Conservation (phyloP, 2,888 invertebrate genomes). For the Drosophila trichaetosa region DNA sequence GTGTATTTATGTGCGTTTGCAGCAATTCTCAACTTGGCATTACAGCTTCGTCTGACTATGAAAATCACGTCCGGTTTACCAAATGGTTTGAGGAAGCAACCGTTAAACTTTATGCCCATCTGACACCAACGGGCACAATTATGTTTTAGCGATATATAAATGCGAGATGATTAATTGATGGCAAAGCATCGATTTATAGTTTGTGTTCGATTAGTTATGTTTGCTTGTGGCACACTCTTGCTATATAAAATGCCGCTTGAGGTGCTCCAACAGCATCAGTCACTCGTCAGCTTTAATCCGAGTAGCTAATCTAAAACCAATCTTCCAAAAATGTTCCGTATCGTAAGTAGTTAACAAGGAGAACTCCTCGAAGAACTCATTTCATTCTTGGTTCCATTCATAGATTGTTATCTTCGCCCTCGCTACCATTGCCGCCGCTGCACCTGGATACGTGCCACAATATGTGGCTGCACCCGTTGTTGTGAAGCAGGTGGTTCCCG, state of each 20-base stretch:
- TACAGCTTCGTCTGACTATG: not conserved
- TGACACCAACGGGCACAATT: not conserved
- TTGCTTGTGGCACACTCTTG: constrained; percentile 45
- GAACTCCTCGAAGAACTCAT: not conserved
- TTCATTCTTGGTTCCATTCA: not conserved
- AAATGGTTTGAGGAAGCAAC: not conserved
- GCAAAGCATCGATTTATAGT: not conserved
- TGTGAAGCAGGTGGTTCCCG: not conserved
- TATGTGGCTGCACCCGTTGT: not conserved
- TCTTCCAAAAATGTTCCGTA: not conserved
- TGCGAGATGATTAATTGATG: not conserved
- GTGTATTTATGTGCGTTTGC: not conserved
- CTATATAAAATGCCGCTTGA: constrained; percentile 51
- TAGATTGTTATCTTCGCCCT: not conserved
- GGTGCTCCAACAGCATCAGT: constrained; percentile 60
- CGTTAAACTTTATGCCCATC: not conserved
- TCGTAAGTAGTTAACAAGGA: not conserved
- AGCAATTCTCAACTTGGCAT: not conserved
- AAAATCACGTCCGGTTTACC: not conserved
- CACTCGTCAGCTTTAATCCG: constrained; percentile 45
- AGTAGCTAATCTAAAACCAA: constrained; percentile 25
- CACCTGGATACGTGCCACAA: not conserved
- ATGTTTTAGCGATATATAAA: not conserved
- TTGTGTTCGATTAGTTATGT: constrained; percentile 15
- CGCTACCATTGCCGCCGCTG: not conserved